Base-by-base conservation (phyloP, 2,113 vertebrate genomes). In the Channa argus region DNA sequence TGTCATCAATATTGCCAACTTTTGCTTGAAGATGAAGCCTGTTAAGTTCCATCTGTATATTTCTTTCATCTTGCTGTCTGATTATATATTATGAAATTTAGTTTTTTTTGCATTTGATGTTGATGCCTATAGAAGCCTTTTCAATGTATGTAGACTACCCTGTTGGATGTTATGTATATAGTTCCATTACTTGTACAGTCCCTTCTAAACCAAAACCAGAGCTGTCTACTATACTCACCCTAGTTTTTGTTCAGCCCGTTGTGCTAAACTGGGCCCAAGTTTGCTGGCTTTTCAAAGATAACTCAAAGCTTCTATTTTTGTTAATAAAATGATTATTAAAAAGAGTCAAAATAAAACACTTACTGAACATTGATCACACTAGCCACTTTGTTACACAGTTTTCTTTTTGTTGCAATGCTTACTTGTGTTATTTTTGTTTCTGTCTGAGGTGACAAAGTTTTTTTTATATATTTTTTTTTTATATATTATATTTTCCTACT, bases 251-350 rank as follows among this genome's bases (percentile, higher is more conserved):
- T 63, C 2, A 10, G 53, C 77, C 72, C 75, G 43, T 63, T 24
- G 60, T 88, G 84, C 49, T 79, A 41, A 77, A 71, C 15, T 52
- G 75, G 58, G 87, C 63, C 79, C 78, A 72, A 84, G 88, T 87
- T 82, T 82, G 70, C 85, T 85, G 90, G 91, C 88, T 92, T 90
- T 86, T 90, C 90, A 91, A 80, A 90, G 82, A 89, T 89, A 82
- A 93, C 85, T 92, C 83, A 92, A 94, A 94, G 90, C 87, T 93
- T 94, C 84, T 95, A 93, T 94, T 94, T 94, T 95, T 95, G 93
- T 94, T 94, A 94, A 91, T 83, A 93, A 94, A 94, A 92, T 49
- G 50, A 80, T 79, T 63, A 86, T 86, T 67, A 83, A 90, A 89
- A 88, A 85, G 9, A 68, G 76, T 77, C 72, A 73, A 86, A 88